Percentiles rank a stretch among this genome's conserved stretches.
These are phyloP conservation scores for Ceratina australensis DNA, from an alignment of 1,140 invertebrate species.

Conservation along the genomic window DNA sequence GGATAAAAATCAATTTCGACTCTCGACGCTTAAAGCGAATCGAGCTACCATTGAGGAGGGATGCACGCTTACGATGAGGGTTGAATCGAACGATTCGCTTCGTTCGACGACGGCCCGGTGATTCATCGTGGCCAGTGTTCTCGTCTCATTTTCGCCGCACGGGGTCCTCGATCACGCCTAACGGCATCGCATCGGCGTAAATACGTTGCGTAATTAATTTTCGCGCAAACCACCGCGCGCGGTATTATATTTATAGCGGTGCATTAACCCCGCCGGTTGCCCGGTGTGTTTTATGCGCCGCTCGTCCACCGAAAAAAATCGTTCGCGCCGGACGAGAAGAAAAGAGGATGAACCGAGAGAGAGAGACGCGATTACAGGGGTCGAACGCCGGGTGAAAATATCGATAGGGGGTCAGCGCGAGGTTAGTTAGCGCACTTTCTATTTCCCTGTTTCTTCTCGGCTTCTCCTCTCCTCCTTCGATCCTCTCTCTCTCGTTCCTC, in stretches of 20 bases:
- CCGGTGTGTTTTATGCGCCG: constrained; percentile 53
- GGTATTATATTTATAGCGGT: constrained; percentile 64
- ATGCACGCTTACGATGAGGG: not conserved
- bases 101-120: constrained; percentile 23
- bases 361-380: constrained; percentile 43
- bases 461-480: not conserved
- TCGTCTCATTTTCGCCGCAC: constrained; percentile 64
- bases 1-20: not conserved
- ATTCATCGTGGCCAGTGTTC: constrained; percentile 50
- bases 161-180: constrained; percentile 66
- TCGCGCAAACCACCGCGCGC: constrained; percentile 53
- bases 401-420: constrained; percentile 66
- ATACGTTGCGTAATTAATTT: constrained; percentile 67
- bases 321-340: not conserved
- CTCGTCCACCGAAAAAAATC: constrained; percentile 18
- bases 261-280: constrained; percentile 55
- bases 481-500: not conserved
- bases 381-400: constrained; percentile 60
- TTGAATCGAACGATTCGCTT: constrained; percentile 13
- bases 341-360: constrained; percentile 2
- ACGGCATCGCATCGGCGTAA: constrained; percentile 64
- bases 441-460: constrained; percentile 44
- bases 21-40: not conserved
- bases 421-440: constrained; percentile 64
- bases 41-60: not conserved